Base-by-base conservation (phyloP, 2,797 vertebrate species). In the Parauchenoglanis ngamensis region DNA sequence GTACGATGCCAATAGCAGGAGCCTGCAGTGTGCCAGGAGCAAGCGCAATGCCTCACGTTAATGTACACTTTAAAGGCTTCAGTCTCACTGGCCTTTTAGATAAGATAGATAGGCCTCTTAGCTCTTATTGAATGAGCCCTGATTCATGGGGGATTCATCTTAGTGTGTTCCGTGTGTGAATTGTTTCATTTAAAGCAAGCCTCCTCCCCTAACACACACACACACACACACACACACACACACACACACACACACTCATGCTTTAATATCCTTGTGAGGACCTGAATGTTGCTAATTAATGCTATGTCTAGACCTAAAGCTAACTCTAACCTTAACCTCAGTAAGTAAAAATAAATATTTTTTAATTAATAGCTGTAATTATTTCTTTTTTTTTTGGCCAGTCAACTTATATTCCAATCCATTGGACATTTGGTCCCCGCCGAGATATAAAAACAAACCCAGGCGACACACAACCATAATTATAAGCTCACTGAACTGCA, bases 111-210 rank as follows among this genome's bases (percentile, higher is more conserved):
- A 21, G 63, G 19, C 83, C 79, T 83, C 88, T 83, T 84, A 77
- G 63, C 73, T 25, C 82, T 84, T 86, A 87, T 89, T 77, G 85
- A 67, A 88, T 73, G 59, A 86, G 54, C 88, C 49, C 77, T 81
- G 87, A 83, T 68, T 83, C 63, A 85, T 88, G 85, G 79, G 61
- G 67, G 59, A 80, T 83, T 88, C 83, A 73, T 90, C 75, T 88
- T 86, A 73, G 67, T 87, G 78, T 86, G 78, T 88, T 79, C 46
- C 79, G 15, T 52, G 86, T 80, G 35, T 77, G 17, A n/a, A 61
- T 49, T 63, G 54, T 83, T 70, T 85, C 46, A 52, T 67, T 83
- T 68, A 83, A 83, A 68, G 13, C 80, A 65, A 65, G 40, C 46
- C 4, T 70, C 57, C 63, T 35, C 25, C 44, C 65, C 54, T 13